Percentiles rank a stretch among this genome's conserved stretches.
phyloP scores from a whole-genome alignment of 2,113 vertebrate species.

The Heteronetta atricapilla region DNA sequence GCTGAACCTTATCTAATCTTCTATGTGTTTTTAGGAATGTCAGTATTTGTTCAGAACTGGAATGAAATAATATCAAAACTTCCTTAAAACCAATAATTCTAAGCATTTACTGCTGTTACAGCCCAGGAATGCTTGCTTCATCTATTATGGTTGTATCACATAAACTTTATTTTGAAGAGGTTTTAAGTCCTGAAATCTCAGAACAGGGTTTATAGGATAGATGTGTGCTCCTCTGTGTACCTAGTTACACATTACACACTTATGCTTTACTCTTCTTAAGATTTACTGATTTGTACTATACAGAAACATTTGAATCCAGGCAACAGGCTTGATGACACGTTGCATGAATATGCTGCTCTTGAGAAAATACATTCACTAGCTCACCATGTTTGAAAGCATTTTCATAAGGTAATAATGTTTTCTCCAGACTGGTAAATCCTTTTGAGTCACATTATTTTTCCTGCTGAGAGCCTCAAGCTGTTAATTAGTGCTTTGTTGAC shows the following conservation, averaged over 20 bases:
- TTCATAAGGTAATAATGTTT: neutral
- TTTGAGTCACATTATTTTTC: neutral
- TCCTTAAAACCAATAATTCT: neutral
- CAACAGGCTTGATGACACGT: neutral
- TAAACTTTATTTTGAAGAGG: neutral
- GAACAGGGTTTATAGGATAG: neutral
- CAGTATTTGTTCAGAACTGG: neutral
- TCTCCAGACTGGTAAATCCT: neutral
- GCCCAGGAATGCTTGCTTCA: neutral
- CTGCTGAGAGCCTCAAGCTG: neutral
- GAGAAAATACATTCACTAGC: neutral
- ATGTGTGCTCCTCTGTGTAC: neutral
- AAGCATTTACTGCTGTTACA: neutral
- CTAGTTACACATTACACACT: neutral
- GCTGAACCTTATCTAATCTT: neutral
- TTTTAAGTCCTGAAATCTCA: neutral
- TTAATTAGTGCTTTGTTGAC: constrained; percentile 6
- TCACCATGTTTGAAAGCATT: neutral
- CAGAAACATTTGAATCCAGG: neutral
- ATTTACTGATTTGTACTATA: neutral
- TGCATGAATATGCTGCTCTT: neutral
- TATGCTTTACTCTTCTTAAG: neutral
- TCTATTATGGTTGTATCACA: neutral
- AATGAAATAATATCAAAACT: neutral
- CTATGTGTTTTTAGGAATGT: neutral